phyloP scores from a whole-genome alignment of 2,797 vertebrate genomes.

The Myotis vivesi region DNA sequence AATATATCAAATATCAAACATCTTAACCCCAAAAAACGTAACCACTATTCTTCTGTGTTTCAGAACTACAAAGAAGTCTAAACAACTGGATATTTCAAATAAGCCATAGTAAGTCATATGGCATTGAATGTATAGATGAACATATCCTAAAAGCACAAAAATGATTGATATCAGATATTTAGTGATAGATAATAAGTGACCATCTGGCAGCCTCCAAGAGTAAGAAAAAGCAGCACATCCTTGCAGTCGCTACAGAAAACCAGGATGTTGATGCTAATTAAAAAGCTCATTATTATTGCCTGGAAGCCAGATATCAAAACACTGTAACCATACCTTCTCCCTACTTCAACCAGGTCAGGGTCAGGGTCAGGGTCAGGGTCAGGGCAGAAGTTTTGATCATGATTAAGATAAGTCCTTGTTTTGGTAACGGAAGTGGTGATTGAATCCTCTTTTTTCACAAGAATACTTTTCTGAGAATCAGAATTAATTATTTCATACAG shows the following conservation, averaged over 20 bases:
- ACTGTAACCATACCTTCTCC: slow-evolving; percentile 29
- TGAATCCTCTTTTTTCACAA: background rate
- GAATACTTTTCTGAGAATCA: background rate
- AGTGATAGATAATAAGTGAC: slow-evolving; percentile 91
- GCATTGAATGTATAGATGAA: slow-evolving; percentile 56
- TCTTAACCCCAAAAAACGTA: background rate
- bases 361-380: background rate
- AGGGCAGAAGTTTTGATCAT: background rate
- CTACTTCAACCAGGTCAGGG: background rate
- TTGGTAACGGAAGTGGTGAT: background rate
- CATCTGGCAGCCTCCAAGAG: slow-evolving; percentile 88
- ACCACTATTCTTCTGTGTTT: background rate
- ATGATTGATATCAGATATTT: slow-evolving; percentile 89
- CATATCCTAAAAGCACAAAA: slow-evolving; percentile 72
- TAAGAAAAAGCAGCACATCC: slow-evolving; percentile 64
- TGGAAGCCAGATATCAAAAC: slow-evolving; percentile 67
- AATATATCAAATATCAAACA: background rate
- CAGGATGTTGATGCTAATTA: slow-evolving; percentile 81
- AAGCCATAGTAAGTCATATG: slow-evolving; percentile 34
- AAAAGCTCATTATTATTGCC: slow-evolving; percentile 76
- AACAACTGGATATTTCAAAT: background rate
- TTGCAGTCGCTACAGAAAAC: slow-evolving; percentile 73
- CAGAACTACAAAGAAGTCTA: background rate
- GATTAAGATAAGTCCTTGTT: slow-evolving; percentile 15
- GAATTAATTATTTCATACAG: slow-evolving; percentile 6